phyloP scores from a whole-genome alignment of 2,113 vertebrate genomes.

The Pelodiscus sinensis region DNA sequence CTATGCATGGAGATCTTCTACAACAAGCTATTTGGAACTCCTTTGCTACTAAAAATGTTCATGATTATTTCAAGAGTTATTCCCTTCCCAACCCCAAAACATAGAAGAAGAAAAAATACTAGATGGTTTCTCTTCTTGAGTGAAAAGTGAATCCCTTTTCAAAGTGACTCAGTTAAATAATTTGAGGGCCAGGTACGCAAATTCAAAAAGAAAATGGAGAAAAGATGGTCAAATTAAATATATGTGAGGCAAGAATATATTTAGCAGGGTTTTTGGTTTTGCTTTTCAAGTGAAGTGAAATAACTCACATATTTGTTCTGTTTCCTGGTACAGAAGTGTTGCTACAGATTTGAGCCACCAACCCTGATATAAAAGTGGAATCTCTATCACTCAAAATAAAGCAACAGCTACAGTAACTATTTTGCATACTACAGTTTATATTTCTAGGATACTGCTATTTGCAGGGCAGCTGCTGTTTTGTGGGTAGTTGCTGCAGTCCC shows the following conservation, averaged over 20 bases:
- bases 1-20: background rate
- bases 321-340: background rate
- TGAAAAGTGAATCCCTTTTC: background rate
- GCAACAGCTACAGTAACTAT: background rate
- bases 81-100: background rate
- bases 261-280: background rate
- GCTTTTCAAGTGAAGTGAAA: background rate
- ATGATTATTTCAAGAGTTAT: background rate
- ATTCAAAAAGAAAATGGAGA: background rate
- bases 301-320: background rate
- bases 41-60: background rate
- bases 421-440: background rate
- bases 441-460: background rate
- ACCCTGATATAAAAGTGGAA: background rate
- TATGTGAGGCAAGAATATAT: background rate
- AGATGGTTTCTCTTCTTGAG: background rate
- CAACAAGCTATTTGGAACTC: background rate
- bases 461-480: background rate
- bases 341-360: background rate
- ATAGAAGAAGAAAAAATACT: background rate
- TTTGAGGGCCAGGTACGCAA: background rate
- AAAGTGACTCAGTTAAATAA: background rate
- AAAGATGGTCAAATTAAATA: background rate
- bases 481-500: background rate
- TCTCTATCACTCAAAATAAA: background rate